Evolutionary conservation across 2,797 vertebrate genomes (phyloP).

Genomic region (Semotilus atromaculatus): DNA sequence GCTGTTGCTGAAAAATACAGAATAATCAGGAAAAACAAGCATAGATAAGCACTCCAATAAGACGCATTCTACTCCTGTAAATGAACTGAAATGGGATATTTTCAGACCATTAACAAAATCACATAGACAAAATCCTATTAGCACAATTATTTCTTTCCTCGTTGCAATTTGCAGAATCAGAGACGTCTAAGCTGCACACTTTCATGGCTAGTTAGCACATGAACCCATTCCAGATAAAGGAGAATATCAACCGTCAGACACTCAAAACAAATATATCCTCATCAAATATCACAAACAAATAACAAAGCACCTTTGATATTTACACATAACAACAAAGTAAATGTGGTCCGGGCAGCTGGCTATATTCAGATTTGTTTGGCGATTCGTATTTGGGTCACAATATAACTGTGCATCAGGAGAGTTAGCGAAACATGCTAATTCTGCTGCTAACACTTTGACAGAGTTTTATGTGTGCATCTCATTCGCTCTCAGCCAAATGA

Average conservation of each 20-base stretch:
- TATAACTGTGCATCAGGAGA: slow-evolving; percentile 15
- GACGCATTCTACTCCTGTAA: slow-evolving; percentile 86
- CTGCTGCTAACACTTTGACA: slow-evolving; percentile 39
- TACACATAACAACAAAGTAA: not conserved
- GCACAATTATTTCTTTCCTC: slow-evolving; percentile 80
- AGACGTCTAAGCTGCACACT: slow-evolving; percentile 78
- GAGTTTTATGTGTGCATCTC: slow-evolving; percentile 33
- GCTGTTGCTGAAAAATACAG: slow-evolving; percentile 85
- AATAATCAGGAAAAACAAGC: slow-evolving; percentile 76
- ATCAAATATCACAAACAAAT: slow-evolving; percentile 14
- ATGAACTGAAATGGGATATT: slow-evolving; percentile 86
- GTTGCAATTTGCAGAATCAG: slow-evolving; percentile 82
- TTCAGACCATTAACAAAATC: slow-evolving; percentile 88
- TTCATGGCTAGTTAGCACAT: slow-evolving; percentile 75
- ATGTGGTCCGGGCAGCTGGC: slow-evolving; percentile 5
- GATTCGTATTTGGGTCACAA: slow-evolving; percentile 35
- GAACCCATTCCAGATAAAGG: slow-evolving; percentile 69
- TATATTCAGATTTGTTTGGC: slow-evolving; percentile 15
- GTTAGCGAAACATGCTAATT: slow-evolving; percentile 38
- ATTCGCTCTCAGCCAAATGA: slow-evolving; percentile 43
- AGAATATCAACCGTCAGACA: slow-evolving; percentile 23
- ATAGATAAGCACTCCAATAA: slow-evolving; percentile 86
- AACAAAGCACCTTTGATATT: slow-evolving; percentile 12
- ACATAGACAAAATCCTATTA: slow-evolving; percentile 87
- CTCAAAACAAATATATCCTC: slow-evolving; percentile 17